A percentile compares a stretch with the other conserved stretches of the same genome.
These are phyloP conservation scores for Synchiropus splendidus DNA, from an alignment of 2,113 vertebrate genomes.

Conservation along the genomic window DNA sequence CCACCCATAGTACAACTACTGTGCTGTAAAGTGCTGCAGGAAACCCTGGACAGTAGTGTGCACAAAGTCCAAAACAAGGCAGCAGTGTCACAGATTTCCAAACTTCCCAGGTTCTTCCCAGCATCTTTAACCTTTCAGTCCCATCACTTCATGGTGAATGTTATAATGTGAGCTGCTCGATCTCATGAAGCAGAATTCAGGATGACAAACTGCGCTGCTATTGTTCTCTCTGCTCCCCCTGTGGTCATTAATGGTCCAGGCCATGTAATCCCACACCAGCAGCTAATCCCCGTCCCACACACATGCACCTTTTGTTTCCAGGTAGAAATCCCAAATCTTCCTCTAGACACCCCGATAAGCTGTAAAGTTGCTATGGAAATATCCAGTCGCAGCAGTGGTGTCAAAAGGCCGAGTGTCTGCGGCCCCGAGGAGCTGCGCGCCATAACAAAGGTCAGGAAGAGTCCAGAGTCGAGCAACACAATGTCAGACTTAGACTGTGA, in stretches of 20 bases:
- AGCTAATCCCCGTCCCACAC: slow-evolving; percentile 18
- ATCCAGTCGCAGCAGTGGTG: slow-evolving; percentile 14
- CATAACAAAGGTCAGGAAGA: slow-evolving; percentile 20
- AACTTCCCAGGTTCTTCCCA: no score
- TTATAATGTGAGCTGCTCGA: no score
- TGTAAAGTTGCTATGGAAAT: slow-evolving; percentile 18
- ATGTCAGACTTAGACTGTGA: slow-evolving; percentile 26
- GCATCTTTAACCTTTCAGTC: no score
- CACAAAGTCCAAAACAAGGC: no score
- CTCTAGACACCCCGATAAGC: slow-evolving; percentile 6
- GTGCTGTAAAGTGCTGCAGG: no score
- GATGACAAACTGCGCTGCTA: no score
- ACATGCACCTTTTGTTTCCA: slow-evolving; percentile 23
- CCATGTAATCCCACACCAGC: slow-evolving; percentile 31
- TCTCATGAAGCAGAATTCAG: no score
- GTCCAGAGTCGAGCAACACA: slow-evolving; percentile 20
- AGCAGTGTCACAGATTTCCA: no score
- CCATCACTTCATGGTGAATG: no score
- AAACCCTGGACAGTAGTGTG: no score
- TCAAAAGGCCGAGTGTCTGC: slow-evolving; percentile 7
- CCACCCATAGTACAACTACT: no score
- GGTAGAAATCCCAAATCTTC: slow-evolving; percentile 21
- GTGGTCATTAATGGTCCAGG: slow-evolving; percentile 34
- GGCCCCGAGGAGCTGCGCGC: slow-evolving; percentile 15
- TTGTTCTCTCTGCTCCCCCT: background rate